Evolutionary conservation across 2,888 invertebrate species (phyloP), one percentile per base, ranked within the genome.

Genomic region (Melanostoma scalare): DNA sequence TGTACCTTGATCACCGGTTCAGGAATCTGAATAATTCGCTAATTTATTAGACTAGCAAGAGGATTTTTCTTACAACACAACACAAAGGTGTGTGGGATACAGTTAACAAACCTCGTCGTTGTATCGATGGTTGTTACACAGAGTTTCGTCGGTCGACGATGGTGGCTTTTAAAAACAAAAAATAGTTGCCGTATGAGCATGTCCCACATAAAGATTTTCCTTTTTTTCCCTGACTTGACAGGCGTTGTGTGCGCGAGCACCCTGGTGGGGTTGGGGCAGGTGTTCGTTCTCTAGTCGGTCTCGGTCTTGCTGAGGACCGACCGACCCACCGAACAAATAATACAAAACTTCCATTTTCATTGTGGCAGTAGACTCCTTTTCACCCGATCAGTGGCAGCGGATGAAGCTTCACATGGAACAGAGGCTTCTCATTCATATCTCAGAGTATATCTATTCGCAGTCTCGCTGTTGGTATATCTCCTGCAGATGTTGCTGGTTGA

Each of bases 1-100:
- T 50, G 40, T 40, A 60, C 61, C 63, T 38, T 73, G 10, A 55
- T 61, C 63, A 50, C 35, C 55, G 65, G 42, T 46, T 42, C 33
- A 75, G 33, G 84, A 75, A 84, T 84, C 67, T 79, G 75, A 84
- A 84, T 75, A 84, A 84, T 84, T 84, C 79, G 79, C 52, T 84
- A 84, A 84, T 84, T 84, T 84, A 84, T 84, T 79, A 61, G 67
- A 55, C 78, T 50, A 65, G 9, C 61, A 38, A 31, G 53, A 69
- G 69, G 48, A 58, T 35, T 46, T 69, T 65, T 58, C 38, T 52
- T 31, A n/a, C 9, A 50, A 5, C 48, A 33, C 60, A 55, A 53
- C 63, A 31, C 30, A 67, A 67, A 71, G 63, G 82, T 74, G 73
- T 78, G 73, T 67, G 50, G 73, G 73, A 77, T 76, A 73, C 67